Conservation (phyloP, 2,797 vertebrate genomes). For the Eulemur rubriventer region DNA sequence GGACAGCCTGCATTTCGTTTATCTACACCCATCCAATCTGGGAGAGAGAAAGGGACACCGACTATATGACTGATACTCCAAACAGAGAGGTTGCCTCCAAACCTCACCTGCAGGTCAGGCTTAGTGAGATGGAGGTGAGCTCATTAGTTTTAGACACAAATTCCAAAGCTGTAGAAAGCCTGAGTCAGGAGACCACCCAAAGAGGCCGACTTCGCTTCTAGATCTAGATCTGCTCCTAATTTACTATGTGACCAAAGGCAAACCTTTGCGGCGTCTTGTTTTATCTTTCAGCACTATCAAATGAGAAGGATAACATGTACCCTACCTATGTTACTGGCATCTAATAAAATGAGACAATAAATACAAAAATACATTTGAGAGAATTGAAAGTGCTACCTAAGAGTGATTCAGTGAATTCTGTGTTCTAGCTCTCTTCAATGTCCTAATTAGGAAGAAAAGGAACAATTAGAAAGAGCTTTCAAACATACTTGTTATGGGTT, state of each 20-base stretch:
- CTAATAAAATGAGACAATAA: background rate
- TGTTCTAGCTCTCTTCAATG: background rate
- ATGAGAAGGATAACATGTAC: background rate
- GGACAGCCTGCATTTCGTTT: background rate
- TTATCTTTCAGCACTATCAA: background rate
- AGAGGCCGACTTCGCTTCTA: background rate
- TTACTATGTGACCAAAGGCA: background rate
- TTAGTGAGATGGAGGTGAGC: background rate
- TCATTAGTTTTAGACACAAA: background rate
- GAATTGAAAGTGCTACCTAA: background rate
- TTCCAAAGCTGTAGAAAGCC: background rate
- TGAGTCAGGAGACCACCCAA: constrained; percentile 35
- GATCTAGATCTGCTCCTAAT: background rate
- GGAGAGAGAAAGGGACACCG: background rate
- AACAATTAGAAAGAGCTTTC: background rate
- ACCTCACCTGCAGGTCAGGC: background rate
- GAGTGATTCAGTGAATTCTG: background rate
- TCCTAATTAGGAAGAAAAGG: background rate
- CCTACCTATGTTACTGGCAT: background rate
- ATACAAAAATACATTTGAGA: background rate
- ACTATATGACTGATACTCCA: background rate
- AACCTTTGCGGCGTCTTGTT: background rate
- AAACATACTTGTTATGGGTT: background rate
- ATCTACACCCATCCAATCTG: background rate
- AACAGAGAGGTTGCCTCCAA: background rate